phyloP scores from a whole-genome alignment of 2,797 vertebrate genomes.

The Meda fulgida region DNA sequence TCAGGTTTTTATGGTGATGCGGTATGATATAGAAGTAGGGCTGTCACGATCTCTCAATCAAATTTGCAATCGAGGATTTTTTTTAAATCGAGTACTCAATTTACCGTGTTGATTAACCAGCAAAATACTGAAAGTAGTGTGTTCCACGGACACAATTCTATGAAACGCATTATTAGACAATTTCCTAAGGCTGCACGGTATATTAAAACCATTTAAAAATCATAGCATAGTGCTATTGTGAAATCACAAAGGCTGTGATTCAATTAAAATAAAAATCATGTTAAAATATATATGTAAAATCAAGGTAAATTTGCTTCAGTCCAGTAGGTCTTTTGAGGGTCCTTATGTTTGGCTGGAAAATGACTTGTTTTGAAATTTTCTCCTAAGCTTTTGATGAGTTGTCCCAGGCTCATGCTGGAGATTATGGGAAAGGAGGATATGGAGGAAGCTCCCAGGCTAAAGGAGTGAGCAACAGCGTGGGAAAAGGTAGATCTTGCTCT shows the following conservation, averaged over 20 bases:
- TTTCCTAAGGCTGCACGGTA: neutral
- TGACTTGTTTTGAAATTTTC: neutral
- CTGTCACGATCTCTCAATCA: neutral
- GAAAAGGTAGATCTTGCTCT: constrained; percentile 85
- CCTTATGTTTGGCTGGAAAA: neutral
- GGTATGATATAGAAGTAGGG: neutral
- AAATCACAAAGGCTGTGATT: neutral
- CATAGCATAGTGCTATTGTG: too few relatives aligned
- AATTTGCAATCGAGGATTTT: too few relatives aligned
- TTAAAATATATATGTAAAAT: neutral
- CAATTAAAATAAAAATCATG: neutral
- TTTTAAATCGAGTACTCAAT: too few relatives aligned
- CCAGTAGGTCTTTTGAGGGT: neutral
- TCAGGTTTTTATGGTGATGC: neutral
- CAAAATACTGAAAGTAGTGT: neutral
- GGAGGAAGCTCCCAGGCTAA: constrained; percentile 91
- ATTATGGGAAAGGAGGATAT: constrained; percentile 96
- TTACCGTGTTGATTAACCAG: neutral
- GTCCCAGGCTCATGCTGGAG: constrained; percentile 88
- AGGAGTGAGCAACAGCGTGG: constrained; percentile 87
- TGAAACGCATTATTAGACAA: neutral
- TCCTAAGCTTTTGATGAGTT: constrained; percentile 93
- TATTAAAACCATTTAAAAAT: neutral
- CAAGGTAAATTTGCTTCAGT: neutral
- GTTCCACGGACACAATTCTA: neutral